A percentile compares a stretch with the other conserved stretches of the same genome.
Evolutionary conservation across 2,888 invertebrate genomes (phyloP).

Genomic region (Hirtodrosophila confusa): DNA sequence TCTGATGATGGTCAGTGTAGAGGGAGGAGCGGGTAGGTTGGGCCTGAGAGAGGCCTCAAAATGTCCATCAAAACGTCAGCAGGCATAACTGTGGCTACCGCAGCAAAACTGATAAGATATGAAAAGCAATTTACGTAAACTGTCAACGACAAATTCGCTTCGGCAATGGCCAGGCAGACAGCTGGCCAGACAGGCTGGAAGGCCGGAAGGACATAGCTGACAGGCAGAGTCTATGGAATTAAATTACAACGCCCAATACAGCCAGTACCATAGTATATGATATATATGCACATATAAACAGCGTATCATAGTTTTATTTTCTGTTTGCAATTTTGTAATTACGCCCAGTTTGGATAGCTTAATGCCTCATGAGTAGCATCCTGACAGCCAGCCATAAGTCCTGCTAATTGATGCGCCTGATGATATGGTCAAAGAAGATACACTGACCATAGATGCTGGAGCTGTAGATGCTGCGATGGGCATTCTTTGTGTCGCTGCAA

Average conservation of each 20-base stretch:
- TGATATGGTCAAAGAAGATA: constrained; percentile 62
- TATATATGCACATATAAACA: constrained; percentile 20
- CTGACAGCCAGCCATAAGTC: not conserved
- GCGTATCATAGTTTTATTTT: constrained; percentile 14
- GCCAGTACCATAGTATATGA: not conserved
- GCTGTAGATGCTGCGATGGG: constrained; percentile 12
- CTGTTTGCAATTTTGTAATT: constrained; percentile 28
- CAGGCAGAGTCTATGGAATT: constrained; percentile 34
- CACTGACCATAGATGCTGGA: constrained; percentile 52
- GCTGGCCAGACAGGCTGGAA: not conserved
- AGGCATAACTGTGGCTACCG: constrained; percentile 55
- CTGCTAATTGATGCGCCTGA: constrained; percentile 50
- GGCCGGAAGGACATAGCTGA: not conserved
- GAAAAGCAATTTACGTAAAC: constrained; percentile 76
- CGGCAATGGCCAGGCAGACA: constrained; percentile 12
- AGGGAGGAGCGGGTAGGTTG: not conserved
- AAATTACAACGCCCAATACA: constrained; percentile 28
- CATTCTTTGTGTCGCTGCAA: constrained; percentile 32
- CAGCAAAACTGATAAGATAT: constrained; percentile 63
- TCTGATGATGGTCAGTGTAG: constrained; percentile 24
- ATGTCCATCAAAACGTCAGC: constrained; percentile 70
- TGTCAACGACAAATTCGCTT: constrained; percentile 72
- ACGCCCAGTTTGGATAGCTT: constrained; percentile 13
- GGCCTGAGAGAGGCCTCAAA: constrained; percentile 50
- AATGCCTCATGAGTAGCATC: constrained; percentile 3